phyloP scores from a whole-genome alignment of 2,797 vertebrate genomes.

The Luscinia luscinia region DNA sequence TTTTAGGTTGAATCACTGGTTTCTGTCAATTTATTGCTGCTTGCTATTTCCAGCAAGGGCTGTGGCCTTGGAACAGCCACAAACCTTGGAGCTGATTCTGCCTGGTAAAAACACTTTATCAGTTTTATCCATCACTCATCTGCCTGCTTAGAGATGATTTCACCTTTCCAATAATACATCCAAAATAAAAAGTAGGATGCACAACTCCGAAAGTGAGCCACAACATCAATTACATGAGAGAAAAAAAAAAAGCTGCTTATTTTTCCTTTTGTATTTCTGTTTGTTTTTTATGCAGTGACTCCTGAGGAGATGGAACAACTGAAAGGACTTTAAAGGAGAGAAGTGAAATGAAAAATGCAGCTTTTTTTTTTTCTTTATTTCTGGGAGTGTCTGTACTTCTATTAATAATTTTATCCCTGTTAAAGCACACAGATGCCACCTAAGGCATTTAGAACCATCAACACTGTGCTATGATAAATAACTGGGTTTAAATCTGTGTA shows the following conservation, averaged over 20 bases:
- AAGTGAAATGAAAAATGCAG: not conserved
- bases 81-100: constrained; percentile 36
- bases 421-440: not conserved
- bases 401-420: not conserved
- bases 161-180: not conserved
- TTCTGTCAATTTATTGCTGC: constrained; percentile 18
- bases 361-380: not conserved
- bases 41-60: constrained; percentile 38
- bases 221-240: not conserved
- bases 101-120: constrained; percentile 7
- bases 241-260: not conserved
- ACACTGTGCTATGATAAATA: not conserved
- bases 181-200: not conserved
- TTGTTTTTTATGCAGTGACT: not conserved
- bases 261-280: not conserved
- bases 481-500: not conserved
- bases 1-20: not conserved
- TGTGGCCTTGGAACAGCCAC: constrained; percentile 25
- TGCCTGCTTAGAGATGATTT: not conserved
- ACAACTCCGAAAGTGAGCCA: not conserved
- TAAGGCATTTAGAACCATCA: not conserved
- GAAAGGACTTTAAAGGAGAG: not conserved
- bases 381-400: not conserved
- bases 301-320: not conserved
- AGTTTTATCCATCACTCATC: constrained; percentile 22